Percentiles rank a stretch among this genome's conserved stretches.
Conservation (phyloP, 2,113 vertebrate genomes). For the Tragelaphus imberbis region DNA sequence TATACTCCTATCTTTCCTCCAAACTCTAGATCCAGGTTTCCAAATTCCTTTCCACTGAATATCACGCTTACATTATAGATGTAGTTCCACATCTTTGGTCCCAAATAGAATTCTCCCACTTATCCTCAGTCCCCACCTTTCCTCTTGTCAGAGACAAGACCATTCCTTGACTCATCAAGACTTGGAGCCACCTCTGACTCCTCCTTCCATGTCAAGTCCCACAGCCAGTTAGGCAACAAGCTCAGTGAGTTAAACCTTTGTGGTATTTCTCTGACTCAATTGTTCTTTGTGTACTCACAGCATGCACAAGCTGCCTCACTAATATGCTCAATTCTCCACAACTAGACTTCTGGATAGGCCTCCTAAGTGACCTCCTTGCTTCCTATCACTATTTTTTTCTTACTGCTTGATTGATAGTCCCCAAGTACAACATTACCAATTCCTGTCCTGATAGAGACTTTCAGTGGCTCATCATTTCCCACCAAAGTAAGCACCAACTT, state of each 20-base stretch:
- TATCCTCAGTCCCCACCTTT: not conserved
- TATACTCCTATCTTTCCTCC: not conserved
- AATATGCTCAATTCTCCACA: not conserved
- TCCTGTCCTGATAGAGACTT: not conserved
- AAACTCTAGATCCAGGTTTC: not conserved
- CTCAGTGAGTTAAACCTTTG: not conserved
- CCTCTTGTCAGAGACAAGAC: not conserved
- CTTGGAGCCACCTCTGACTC: not conserved
- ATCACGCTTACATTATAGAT: not conserved
- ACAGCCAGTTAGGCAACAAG: not conserved
- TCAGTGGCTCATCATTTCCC: not conserved
- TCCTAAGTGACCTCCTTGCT: not conserved
- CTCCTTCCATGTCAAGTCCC: not conserved
- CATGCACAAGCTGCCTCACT: not conserved
- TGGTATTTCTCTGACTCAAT: not conserved
- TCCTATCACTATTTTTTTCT: not conserved
- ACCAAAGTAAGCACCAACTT: not conserved
- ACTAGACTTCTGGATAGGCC: not conserved
- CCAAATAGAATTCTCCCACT: not conserved
- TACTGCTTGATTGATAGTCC: not conserved
- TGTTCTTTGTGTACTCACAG: not conserved
- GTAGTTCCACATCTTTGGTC: not conserved
- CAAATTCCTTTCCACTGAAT: not conserved
- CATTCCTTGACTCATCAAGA: not conserved
- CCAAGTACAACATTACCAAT: not conserved